Percentiles rank a stretch among this genome's conserved stretches.
phyloP scores from a whole-genome alignment of 2,797 vertebrate species.

The Loriculus beryllinus region DNA sequence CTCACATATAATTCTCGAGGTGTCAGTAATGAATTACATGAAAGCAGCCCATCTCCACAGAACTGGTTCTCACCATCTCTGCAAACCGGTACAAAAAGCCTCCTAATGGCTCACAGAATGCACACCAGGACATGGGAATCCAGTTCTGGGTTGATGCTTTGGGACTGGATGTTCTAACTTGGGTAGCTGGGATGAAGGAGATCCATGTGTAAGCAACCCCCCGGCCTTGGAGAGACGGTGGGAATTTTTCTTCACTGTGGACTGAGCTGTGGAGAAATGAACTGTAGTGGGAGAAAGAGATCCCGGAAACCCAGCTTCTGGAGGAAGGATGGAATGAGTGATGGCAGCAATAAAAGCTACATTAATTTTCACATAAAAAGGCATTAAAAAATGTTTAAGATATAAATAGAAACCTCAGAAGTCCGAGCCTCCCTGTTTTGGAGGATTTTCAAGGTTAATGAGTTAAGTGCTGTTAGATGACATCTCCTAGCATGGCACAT shows the following conservation, averaged over 20 bases:
- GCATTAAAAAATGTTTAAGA: slow-evolving; percentile 46
- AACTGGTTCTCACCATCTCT: background rate
- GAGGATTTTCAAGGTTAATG: slow-evolving; percentile 53
- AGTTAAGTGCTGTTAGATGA: slow-evolving; percentile 17
- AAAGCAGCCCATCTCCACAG: background rate
- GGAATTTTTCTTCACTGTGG: background rate
- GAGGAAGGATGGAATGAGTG: background rate
- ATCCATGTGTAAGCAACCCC: accelerated
- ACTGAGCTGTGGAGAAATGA: background rate
- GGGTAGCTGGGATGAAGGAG: background rate
- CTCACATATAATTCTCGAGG: background rate
- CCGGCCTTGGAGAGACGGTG: accelerated
- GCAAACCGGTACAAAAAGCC: background rate
- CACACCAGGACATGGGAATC: background rate
- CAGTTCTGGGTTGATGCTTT: background rate
- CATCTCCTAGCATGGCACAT: background rate
- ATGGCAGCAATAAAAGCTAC: slow-evolving; percentile 60
- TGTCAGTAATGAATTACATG: background rate
- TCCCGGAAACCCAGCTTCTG: background rate
- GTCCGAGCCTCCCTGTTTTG: slow-evolving; percentile 12
- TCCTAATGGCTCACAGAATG: background rate
- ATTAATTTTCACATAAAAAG: slow-evolving; percentile 65
- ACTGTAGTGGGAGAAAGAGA: background rate
- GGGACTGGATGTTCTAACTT: background rate
- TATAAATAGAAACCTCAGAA: slow-evolving; percentile 54